phyloP scores from a whole-genome alignment of 2,113 vertebrate genomes.

The Paratilapia polleni region DNA sequence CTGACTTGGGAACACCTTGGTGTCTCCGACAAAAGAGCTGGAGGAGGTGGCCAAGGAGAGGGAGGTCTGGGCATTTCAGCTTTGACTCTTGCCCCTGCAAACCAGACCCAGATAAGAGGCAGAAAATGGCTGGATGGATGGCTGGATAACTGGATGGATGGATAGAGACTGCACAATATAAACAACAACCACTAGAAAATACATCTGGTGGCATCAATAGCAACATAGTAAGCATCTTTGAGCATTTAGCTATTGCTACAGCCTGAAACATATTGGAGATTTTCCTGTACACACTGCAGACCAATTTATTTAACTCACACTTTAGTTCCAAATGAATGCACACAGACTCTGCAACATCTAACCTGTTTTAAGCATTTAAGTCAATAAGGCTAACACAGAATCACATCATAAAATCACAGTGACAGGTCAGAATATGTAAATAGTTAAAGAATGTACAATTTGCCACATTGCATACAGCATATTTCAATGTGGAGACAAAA shows the following conservation, averaged over 20 bases:
- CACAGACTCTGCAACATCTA: background rate
- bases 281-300: background rate
- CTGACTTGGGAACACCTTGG: background rate
- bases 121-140: background rate
- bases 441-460: background rate
- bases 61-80: background rate
- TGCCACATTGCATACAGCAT: background rate
- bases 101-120: background rate
- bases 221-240: background rate
- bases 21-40: background rate
- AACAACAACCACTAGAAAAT: background rate
- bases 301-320: background rate
- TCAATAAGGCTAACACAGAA: background rate
- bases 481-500: conserved; percentile 1
- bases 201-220: conserved; percentile 7
- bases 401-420: background rate
- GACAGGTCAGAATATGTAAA: background rate
- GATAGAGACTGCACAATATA: background rate
- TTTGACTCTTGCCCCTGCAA: background rate
- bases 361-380: background rate
- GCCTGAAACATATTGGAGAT: background rate
- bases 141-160: background rate
- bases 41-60: background rate
- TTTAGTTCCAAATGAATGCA: conserved; percentile 17
- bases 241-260: background rate